Conservation (phyloP, 2,113 vertebrate species). For the Gnathonemus echidnorhynchus region DNA sequence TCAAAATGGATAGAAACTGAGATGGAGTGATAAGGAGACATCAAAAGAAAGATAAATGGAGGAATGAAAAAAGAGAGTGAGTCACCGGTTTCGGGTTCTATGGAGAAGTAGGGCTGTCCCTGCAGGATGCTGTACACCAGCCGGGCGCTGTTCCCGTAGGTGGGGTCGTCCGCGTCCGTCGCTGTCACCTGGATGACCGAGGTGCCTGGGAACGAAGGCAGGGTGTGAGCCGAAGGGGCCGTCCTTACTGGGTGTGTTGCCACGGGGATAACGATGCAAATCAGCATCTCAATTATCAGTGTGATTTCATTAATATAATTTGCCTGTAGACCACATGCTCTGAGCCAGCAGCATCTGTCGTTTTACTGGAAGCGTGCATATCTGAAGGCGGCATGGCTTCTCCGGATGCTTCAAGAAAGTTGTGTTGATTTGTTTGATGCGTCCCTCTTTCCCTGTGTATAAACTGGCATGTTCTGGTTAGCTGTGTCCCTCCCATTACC, state of each 20-base stretch:
- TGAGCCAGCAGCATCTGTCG: neutral
- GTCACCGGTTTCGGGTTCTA: slow-evolving; percentile 88
- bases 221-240: slow-evolving; percentile 9
- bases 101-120: slow-evolving; percentile 93
- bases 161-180: slow-evolving; percentile 81
- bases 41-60: neutral
- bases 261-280: neutral
- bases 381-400: neutral
- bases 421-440: neutral
- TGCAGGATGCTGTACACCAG: slow-evolving; percentile 93
- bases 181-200: slow-evolving; percentile 89
- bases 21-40: slow-evolving; percentile 5
- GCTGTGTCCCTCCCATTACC: neutral
- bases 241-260: neutral
- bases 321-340: neutral
- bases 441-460: neutral
- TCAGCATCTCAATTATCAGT: neutral
- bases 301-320: neutral
- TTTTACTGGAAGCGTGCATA: neutral
- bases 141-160: slow-evolving; percentile 85
- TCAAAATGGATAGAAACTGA: neutral
- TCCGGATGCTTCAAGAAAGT: neutral
- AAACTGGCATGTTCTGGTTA: neutral
- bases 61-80: slow-evolving; percentile 7
- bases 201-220: slow-evolving; percentile 59